phyloP scores from a whole-genome alignment of 2,888 invertebrate genomes.

The Sycophila texana region DNA sequence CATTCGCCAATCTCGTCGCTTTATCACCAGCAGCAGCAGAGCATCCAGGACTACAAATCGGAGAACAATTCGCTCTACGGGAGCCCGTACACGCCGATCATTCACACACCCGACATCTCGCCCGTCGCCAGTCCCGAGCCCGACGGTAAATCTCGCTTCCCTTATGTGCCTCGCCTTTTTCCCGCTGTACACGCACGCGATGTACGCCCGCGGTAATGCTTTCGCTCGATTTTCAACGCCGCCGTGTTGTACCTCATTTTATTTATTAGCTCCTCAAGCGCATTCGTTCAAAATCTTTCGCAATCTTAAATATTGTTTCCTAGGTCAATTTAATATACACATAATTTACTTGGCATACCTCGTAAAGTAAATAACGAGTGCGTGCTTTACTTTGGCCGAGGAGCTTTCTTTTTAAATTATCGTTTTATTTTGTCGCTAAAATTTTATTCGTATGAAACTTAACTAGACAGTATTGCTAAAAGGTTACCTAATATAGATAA shows the following conservation, averaged over 20 bases:
- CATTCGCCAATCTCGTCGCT: slow-evolving; percentile 74
- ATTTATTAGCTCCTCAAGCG: background rate
- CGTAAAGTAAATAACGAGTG: too few species aligned
- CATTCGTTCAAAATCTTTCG: background rate
- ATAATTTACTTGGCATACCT: too few species aligned
- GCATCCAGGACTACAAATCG: slow-evolving; percentile 74
- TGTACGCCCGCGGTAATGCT: background rate
- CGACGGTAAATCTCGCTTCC: slow-evolving; percentile 75
- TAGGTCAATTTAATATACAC: too few species aligned
- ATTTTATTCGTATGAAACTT: too few species aligned
- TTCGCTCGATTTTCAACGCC: background rate
- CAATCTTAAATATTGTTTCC: too few species aligned
- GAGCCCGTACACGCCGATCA: slow-evolving; percentile 75
- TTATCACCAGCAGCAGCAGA: slow-evolving; percentile 75
- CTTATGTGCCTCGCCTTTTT: background rate
- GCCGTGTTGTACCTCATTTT: background rate
- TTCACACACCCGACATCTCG: slow-evolving; percentile 90
- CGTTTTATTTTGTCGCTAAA: too few species aligned
- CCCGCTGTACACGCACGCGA: background rate
- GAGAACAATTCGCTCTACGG: slow-evolving; percentile 75
- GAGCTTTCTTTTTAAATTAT: too few species aligned
- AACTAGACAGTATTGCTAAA: too few species aligned
- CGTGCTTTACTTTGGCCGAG: too few species aligned
- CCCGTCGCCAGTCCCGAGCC: slow-evolving; percentile 90
- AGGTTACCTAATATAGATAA: too few species aligned